phyloP scores from a whole-genome alignment of 2,113 vertebrate genomes.

The Leucoraja erinaceus region DNA sequence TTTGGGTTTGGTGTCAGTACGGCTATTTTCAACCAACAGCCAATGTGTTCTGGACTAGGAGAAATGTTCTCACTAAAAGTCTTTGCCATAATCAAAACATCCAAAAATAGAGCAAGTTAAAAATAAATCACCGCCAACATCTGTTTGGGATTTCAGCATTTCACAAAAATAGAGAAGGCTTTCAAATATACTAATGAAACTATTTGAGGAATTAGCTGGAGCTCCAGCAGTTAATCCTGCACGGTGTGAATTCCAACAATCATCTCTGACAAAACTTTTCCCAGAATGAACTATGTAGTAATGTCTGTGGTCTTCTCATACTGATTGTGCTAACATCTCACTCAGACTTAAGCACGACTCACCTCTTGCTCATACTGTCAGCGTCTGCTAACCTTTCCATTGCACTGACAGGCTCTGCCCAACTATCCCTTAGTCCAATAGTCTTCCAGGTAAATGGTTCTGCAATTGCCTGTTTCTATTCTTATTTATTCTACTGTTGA shows the following conservation, averaged over 20 bases:
- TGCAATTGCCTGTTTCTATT: too few relatives aligned
- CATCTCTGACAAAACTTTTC: too few relatives aligned
- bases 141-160: neutral
- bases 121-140: neutral
- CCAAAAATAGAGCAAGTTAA: neutral
- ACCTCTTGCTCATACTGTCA: neutral
- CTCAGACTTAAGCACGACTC: too few relatives aligned
- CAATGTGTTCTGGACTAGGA: neutral
- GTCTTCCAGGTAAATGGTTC: too few relatives aligned
- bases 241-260: neutral
- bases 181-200: neutral
- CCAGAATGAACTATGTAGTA: too few relatives aligned
- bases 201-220: neutral
- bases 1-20: too few relatives aligned
- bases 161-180: neutral
- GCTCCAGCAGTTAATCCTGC: neutral
- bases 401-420: neutral
- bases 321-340: too few relatives aligned
- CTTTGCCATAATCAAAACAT: neutral
- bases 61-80: neutral
- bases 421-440: too few relatives aligned
- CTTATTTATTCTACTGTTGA: too few relatives aligned
- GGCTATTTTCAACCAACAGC: neutral
- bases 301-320: neutral
- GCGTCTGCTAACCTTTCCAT: neutral